phyloP scores from a whole-genome alignment of 2,797 vertebrate genomes.

The Staurois parvus region DNA sequence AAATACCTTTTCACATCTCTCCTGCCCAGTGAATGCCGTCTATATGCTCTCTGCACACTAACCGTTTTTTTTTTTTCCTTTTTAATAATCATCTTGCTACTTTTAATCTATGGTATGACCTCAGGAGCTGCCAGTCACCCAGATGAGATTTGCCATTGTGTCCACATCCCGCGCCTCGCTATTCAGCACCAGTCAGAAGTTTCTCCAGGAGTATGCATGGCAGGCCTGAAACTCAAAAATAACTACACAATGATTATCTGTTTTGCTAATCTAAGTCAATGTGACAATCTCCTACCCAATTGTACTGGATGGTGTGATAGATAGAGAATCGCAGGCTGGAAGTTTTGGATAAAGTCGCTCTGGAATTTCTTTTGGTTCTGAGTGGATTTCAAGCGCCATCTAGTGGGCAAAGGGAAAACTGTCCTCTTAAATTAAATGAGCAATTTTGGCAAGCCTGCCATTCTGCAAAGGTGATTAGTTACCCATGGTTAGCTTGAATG shows the following conservation, averaged over 20 bases:
- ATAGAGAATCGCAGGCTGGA: conserved; percentile 68
- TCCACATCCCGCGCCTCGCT: conserved; percentile 5
- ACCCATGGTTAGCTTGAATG: conserved; percentile 35
- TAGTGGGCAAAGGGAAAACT: conserved; percentile 62
- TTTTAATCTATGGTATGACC: conserved; percentile 34
- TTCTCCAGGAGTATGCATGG: conserved; percentile 15
- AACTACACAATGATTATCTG: conserved; percentile 69
- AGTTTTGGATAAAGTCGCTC: conserved; percentile 58
- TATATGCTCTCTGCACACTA: not conserved
- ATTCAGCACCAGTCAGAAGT: conserved; percentile 13
- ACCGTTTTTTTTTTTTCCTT: not conserved
- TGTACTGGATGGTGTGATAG: conserved; percentile 67
- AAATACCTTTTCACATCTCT: conserved; percentile 16
- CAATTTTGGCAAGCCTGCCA: not conserved
- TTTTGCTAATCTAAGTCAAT: conserved; percentile 75
- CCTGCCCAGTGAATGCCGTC: not conserved
- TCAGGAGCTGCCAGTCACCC: conserved; percentile 34
- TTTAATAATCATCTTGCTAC: not conserved
- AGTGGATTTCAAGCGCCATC: conserved; percentile 70
- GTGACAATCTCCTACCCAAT: conserved; percentile 67
- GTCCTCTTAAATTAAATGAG: not conserved
- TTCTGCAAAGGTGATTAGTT: conserved; percentile 42
- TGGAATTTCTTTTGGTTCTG: rapidly evolving
- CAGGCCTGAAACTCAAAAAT: conserved; percentile 53
- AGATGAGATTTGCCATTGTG: conserved; percentile 38